Evolutionary conservation across 2,888 invertebrate species (phyloP), one percentile per base, ranked within the genome.

Genomic region (Saturnia pavonia): DNA sequence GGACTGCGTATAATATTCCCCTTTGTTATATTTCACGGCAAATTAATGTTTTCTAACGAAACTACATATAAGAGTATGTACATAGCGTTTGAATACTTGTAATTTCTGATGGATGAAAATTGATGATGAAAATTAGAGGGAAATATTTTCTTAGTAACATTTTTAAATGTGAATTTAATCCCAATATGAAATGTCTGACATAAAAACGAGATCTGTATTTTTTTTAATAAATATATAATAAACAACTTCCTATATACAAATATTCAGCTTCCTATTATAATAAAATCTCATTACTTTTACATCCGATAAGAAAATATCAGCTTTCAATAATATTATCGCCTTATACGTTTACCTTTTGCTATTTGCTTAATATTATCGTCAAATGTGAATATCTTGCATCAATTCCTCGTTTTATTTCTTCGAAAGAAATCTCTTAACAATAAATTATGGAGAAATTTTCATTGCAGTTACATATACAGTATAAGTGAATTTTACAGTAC

Each of bases 11-110:
- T 34, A 34, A 34, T 4, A 34, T 34, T 34, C 2, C 3, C 45
- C 69, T 73, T 71, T 72, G 70, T 74, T 70, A 60, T 54, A 45
- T 73, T 74, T 45, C 67, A 70, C 69, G 40, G 42, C 69, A 42
- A 69, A 69, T 54, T 66, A 60, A 69, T 66, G 69, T 71, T 25
- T 51, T 51, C 48, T 19, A 51, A 2, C 19, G 1, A 51, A 19
- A 19, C 1, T 51, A 51, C 48, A 1, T 19, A 51, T 3, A 19
- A 19, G 8, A 51, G 11, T 43, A 43, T 6, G 34, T 34, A 34
- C 34, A 6, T 2, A 34, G 34, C 6, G 34, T 34, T 34, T 34
- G 3, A 34, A 2, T 34, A 34, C 34, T 4, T 34, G 34, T 34
- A 34, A 34, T 4, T 34, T 34, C 34, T 51, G 19, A 51, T 51